Evolutionary conservation across 2,797 vertebrate species (phyloP), one percentile per base, ranked within the genome.

Genomic region (Macropus fuliginosus): DNA sequence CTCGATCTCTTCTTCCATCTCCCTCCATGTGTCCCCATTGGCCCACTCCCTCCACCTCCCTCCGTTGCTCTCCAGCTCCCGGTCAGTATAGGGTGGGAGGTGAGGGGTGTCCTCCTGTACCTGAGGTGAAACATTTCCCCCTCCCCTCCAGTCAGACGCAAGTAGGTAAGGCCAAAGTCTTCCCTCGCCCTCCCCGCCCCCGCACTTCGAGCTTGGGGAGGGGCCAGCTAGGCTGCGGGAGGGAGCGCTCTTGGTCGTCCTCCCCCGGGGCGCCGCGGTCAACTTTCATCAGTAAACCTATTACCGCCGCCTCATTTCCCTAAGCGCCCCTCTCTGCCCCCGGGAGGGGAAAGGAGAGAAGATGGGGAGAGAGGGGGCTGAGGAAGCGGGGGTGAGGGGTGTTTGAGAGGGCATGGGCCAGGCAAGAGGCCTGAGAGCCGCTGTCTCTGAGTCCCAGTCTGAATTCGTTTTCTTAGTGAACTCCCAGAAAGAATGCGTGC

Each of bases 291-390:
- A n/a, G 46, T 62, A 87, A 87, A 87, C 74, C 74, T 87, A 87
- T 87, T 87, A 87, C 74, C 74, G 74, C 40, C 74, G 74, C 74
- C 74, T 87, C 74, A 87, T 87, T 87, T 87, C 74, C 74, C 74
- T 87, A 87, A 87, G 74, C 74, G 74, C 74, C 74, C 40, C 74
- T 87, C 40, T 54, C 54, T 50, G 74, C 74, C 74, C 74, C 74
- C 21, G 74, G 74, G 74, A 87, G 74, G 74, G 40, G 74, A 50
- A 50, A 87, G 40, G 74, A 87, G 74, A 50, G 74, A 55, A 74
- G 74, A 50, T 27, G 40, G 40, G 40, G 40, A 27, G 40, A 50
- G 74, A 27, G 40, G 74, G 40, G 40, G 40, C 40, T 27, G 24
- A 40, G 40, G 74, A 27, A 27, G 62, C 0, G 74, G 40, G 74